Base-by-base conservation (phyloP, 1,140 invertebrate species). In the Choristoneura fumiferana region DNA sequence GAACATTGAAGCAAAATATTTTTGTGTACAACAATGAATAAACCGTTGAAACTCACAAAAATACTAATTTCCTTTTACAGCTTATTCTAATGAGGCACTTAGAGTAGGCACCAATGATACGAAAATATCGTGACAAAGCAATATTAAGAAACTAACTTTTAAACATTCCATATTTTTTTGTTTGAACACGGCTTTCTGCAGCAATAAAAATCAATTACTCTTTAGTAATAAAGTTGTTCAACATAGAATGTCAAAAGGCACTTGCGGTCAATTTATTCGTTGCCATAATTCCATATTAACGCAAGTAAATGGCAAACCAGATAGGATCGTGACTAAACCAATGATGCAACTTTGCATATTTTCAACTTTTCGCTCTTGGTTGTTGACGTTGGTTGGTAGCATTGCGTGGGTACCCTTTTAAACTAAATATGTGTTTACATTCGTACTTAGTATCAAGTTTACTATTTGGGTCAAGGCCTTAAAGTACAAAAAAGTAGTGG, bases 281-380 rank as follows among this genome's bases (percentile, higher is more conserved):
- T 54, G 65, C 63, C 69, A 76, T 71, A 71, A 69, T 74, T 68
- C 70, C 71, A 73, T 80, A 77, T 76, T 73, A 67, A 76, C 65
- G 45, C 62, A 59, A 69, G 61, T 75, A 72, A 75, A 69, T 74
- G 63, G 73, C 65, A 69, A 67, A 68, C 70, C 67, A 78, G 71
- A 72, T 76, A 64, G 67, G 49, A 38, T 77, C 71, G 73, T 79
- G 78, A 81, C 69, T 76, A 70, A 72, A 64, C 43, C 14, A 57
- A 62, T 78, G 76, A 81, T 69, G 74, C 73, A 79, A 81, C 59
- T 33, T n/a, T 6, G 10, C 13, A 49, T 52, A 49, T 34, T 54
- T 35, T 63, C 13, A 57, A 54, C 37, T 62, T 62, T 57, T 65
- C 55, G 59, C 33, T 35, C 12, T 58, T 0, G 22, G 22, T 3